Evolutionary conservation across 2,888 invertebrate species (phyloP), one percentile per base, ranked within the genome.

Genomic region (Cantharis rustica): DNA sequence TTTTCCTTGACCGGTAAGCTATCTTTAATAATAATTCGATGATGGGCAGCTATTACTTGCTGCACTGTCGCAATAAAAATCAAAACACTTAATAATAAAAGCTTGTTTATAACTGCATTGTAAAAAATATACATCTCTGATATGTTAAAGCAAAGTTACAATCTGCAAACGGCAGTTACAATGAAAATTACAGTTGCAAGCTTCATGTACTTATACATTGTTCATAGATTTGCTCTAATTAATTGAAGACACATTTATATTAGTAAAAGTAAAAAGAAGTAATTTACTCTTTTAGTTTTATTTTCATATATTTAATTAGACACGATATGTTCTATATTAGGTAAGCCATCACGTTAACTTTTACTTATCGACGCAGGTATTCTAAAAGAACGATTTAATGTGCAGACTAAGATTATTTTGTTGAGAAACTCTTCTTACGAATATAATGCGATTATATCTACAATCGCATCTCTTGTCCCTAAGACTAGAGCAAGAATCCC

Each of bases 401-500:
- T 20, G 20, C 20, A 20, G 5, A 7, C 7, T 1, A 23, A 23
- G 23, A 23, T 9, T 23, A 23, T 23, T 20, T 20, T 20, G 0
- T 23, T 23, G 9, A 20, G 0, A 9, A 23, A 5, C 0, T 20
- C 9, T 66, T 73, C 16, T 62, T 69, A 69, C 71, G n/a, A 76
- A 71, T 88, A 89, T 13, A 87, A 78, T 68, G 79, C 78, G 10
- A 92, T 83, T 80, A 94, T 94, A 27, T 93, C 92, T 69, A 88
- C 82, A 10, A 94, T 87, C 64, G 94, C 92, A 16, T 91, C 91
- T 82, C 91, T 91, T 0, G 95, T 93, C 69, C 98, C 98, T 83
- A 96, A 95, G 70, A 95, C 85, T 76, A 98, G 91, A 0, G 97
- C 97, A 80, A 94, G 88, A 0, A 96, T 61, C 20, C 97, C 98